Percentiles rank a stretch among this genome's conserved stretches.
Conservation (phyloP, 1,140 invertebrate species). For the Neelides sp. region DNA sequence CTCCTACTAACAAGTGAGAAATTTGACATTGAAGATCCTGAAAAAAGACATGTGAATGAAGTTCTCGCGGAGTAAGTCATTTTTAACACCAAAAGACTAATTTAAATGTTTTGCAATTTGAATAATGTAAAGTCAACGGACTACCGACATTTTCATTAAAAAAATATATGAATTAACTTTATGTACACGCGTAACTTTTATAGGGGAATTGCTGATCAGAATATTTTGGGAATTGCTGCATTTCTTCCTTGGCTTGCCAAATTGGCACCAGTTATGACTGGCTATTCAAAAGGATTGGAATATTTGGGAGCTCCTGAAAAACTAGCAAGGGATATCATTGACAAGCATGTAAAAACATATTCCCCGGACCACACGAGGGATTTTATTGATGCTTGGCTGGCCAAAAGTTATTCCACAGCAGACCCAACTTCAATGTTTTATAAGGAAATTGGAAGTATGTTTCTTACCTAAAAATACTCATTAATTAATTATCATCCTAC, state of each 20-base stretch:
- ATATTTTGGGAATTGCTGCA: background rate
- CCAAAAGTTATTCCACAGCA: conserved; percentile 24
- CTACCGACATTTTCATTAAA: too few species aligned
- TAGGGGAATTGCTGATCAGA: background rate
- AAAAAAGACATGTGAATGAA: background rate
- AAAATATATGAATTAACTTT: too few species aligned
- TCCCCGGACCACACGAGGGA: conserved; percentile 35
- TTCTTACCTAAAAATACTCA: background rate
- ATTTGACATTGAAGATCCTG: background rate
- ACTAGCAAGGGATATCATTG: conserved; percentile 27
- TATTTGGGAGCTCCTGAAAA: background rate
- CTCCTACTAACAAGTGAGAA: conserved; percentile 34
- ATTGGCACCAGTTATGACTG: background rate
- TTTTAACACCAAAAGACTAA: background rate
- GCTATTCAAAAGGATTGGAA: background rate
- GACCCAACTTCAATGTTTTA: background rate
- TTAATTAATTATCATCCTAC: too few species aligned
- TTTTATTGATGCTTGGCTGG: conserved; percentile 38
- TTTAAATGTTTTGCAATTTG: too few species aligned
- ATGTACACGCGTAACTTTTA: background rate
- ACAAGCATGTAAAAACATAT: conserved; percentile 34
- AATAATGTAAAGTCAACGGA: too few species aligned
- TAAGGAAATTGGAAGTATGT: background rate
- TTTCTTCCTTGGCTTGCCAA: background rate
- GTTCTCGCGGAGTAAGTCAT: background rate